Evolutionary conservation across 53 echinoderm and acorn worm species (phyloP).

Genomic region (Stichopus horrens): DNA sequence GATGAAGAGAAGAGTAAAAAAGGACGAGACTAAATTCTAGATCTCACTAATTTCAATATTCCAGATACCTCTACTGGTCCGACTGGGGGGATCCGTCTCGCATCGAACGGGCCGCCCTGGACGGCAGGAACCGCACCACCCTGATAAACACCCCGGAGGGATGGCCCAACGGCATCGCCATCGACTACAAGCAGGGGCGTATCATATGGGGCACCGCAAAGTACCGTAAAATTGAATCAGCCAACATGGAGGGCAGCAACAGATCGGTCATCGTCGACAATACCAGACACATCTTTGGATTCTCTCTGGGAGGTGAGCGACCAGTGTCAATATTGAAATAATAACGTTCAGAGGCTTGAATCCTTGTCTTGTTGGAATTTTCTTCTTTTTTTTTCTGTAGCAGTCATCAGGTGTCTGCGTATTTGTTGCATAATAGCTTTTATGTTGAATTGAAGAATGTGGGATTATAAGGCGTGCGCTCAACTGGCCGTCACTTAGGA

Average conservation of each 20-base stretch:
- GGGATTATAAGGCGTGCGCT: too few relatives aligned
- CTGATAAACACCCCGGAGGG: conserved; percentile 72
- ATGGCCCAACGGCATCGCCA: conserved; percentile 94
- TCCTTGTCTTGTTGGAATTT: too few relatives aligned
- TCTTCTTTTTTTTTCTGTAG: background rate
- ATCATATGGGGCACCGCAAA: conserved; percentile 92
- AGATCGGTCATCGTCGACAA: conserved; percentile 72
- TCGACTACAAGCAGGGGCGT: conserved; percentile 63
- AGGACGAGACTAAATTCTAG: too few relatives aligned
- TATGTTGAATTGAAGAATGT: too few relatives aligned
- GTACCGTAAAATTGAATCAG: conserved; percentile 76
- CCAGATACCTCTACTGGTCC: conserved; percentile 95
- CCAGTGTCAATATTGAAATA: background rate
- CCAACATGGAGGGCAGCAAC: conserved; percentile 69
- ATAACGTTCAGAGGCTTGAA: background rate
- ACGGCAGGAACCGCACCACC: conserved; percentile 74
- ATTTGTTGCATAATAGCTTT: background rate
- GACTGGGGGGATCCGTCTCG: conserved; percentile 85
- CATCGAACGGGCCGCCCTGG: conserved; percentile 80
- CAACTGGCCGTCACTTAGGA: too few relatives aligned
- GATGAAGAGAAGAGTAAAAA: too few relatives aligned
- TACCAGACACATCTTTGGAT: conserved; percentile 87
- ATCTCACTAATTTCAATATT: too few relatives aligned
- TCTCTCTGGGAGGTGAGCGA: conserved; percentile 75
- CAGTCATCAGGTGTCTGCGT: background rate